Conservation (phyloP, 2,113 vertebrate genomes). For the Alouatta palliata region DNA sequence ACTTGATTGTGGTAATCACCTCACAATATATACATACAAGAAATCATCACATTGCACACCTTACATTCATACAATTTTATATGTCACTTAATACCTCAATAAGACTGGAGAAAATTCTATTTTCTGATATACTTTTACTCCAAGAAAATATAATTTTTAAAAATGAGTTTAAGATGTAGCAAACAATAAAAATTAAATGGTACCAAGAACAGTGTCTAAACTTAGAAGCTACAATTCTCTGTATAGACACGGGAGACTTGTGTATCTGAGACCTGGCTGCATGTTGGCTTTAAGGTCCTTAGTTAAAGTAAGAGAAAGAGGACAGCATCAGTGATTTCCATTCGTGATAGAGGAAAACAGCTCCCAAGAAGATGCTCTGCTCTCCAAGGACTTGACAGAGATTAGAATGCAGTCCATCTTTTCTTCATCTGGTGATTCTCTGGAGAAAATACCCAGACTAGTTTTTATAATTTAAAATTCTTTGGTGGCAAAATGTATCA, state of each 20-base stretch:
- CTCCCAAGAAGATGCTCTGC: neutral
- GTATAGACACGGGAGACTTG: too few species aligned
- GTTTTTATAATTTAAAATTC: constrained; percentile 17
- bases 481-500: neutral
- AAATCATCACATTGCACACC: neutral
- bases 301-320: neutral
- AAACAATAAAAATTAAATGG: neutral
- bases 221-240: neutral
- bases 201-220: neutral
- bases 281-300: neutral
- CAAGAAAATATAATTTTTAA: neutral
- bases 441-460: neutral
- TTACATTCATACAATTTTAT: neutral
- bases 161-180: neutral
- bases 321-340: neutral
- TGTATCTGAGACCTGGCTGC: neutral
- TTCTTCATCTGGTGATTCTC: neutral
- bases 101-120: neutral
- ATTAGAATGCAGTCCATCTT: neutral
- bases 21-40: neutral
- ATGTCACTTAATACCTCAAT: neutral
- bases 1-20: neutral
- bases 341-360: neutral
- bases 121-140: neutral
- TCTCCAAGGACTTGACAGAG: neutral